Percentiles rank a stretch among this genome's conserved stretches.
phyloP scores from a whole-genome alignment of 2,113 vertebrate species.

The Brachionichthys hirsutus region DNA sequence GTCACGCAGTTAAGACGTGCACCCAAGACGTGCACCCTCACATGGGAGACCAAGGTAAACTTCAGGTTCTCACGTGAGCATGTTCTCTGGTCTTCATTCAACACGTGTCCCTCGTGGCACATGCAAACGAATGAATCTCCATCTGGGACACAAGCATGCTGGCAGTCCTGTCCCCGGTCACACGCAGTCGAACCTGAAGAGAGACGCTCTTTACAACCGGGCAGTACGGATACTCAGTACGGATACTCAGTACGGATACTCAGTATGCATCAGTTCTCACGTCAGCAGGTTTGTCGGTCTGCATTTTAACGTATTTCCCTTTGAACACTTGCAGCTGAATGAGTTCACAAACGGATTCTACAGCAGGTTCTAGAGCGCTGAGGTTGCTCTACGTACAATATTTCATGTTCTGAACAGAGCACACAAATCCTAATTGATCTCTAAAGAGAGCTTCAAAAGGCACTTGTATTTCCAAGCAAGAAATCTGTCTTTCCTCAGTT shows the following conservation, averaged over 20 bases:
- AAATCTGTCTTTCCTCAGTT: too few relatives aligned
- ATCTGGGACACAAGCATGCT: constrained; percentile 76
- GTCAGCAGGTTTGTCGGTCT: constrained; percentile 56
- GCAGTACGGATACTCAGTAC: too few relatives aligned
- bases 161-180: constrained; percentile 72
- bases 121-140: constrained; percentile 65
- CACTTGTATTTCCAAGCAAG: neutral
- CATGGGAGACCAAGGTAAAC: neutral
- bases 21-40: too few relatives aligned
- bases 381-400: too few relatives aligned
- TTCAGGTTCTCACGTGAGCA: neutral
- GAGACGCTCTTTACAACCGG: too few relatives aligned
- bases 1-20: neutral
- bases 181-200: constrained; percentile 68
- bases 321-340: constrained; percentile 64
- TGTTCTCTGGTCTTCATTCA: constrained; percentile 71
- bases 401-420: neutral
- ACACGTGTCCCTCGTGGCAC: constrained; percentile 56
- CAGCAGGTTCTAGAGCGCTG: too few relatives aligned
- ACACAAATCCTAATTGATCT: neutral
- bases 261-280: too few relatives aligned
- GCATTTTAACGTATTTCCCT: constrained; percentile 59
- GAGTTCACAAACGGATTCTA: constrained; percentile 7
- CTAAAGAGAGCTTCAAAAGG: neutral
- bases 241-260: too few relatives aligned